Percentiles rank a stretch among this genome's conserved stretches.
Evolutionary conservation across 2,797 vertebrate genomes (phyloP).

Genomic region (Micromesistius poutassou): DNA sequence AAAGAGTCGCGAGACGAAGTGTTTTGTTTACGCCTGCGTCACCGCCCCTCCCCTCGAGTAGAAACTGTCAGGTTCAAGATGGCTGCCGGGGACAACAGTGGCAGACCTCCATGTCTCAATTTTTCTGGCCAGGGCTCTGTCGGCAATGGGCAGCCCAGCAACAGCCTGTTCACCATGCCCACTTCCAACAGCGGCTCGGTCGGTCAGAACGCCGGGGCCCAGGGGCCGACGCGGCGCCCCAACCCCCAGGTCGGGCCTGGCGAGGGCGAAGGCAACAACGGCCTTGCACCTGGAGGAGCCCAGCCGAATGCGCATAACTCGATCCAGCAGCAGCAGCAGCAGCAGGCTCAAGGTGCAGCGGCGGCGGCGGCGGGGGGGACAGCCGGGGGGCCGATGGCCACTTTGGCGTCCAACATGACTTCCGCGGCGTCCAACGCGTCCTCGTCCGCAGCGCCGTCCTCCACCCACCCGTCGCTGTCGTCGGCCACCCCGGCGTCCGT

Average conservation of each 20-base stretch:
- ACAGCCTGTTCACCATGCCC: constrained; percentile 74
- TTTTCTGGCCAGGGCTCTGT: constrained; percentile 72
- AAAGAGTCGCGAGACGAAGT: constrained; percentile 35
- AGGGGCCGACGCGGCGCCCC: constrained; percentile 67
- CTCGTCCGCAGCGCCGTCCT: constrained; percentile 44
- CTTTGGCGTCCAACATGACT: constrained; percentile 74
- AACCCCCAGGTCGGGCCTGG: constrained; percentile 80
- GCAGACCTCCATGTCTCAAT: constrained; percentile 80
- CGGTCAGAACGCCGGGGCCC: constrained; percentile 59
- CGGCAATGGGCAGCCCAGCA: constrained; percentile 77
- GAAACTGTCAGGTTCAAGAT: constrained; percentile 72
- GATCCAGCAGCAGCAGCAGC: constrained; percentile 71
- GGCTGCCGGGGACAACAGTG: constrained; percentile 84
- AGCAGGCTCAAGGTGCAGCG: constrained; percentile 69
- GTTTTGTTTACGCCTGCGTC: constrained; percentile 68
- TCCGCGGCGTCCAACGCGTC: constrained; percentile 73
- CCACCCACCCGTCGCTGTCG: constrained; percentile 52
- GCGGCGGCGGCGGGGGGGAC: constrained; percentile 52
- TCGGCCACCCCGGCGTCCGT: constrained; percentile 71
- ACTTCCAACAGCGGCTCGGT: constrained; percentile 67
- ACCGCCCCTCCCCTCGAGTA: constrained; percentile 6
- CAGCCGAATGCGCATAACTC: constrained; percentile 73
- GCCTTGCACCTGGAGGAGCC: constrained; percentile 67
- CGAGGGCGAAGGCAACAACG: constrained; percentile 72
- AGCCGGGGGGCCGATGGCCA: constrained; percentile 64